Evolutionary conservation across 1,140 invertebrate species (phyloP).

Genomic region (Apis cerana): DNA sequence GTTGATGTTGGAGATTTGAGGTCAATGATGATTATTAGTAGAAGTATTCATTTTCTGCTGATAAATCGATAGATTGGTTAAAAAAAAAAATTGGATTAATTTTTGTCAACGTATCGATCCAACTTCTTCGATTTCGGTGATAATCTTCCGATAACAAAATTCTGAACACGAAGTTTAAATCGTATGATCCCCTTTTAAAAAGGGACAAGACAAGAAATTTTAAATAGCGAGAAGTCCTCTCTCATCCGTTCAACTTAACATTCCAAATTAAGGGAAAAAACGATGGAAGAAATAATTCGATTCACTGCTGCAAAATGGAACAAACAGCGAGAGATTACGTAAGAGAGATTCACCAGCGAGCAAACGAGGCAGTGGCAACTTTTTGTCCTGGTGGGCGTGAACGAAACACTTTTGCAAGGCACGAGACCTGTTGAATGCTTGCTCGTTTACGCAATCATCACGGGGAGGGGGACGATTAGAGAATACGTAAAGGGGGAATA

Average conservation of each 20-base stretch:
- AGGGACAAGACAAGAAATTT: too few relatives aligned
- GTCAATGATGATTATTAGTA: too few relatives aligned
- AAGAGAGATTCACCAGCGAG: background rate
- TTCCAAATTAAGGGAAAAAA: background rate
- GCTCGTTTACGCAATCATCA: slow-evolving; percentile 8
- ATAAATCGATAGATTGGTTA: too few relatives aligned
- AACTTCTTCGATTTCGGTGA: too few relatives aligned
- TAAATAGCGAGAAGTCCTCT: too few relatives aligned
- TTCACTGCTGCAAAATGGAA: background rate
- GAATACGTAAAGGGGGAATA: background rate
- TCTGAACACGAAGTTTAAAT: too few relatives aligned
- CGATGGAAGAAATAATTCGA: background rate
- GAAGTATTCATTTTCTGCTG: too few relatives aligned
- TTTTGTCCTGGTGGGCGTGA: background rate
- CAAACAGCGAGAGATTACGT: background rate
- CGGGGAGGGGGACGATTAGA: background rate
- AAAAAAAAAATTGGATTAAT: too few relatives aligned
- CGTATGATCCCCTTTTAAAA: too few relatives aligned
- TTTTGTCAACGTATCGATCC: too few relatives aligned
- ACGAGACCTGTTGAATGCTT: slow-evolving; percentile 2
- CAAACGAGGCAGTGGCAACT: background rate
- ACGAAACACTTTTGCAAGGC: background rate
- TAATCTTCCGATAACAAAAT: too few relatives aligned
- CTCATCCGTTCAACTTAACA: background rate
- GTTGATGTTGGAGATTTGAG: too few relatives aligned